These are phyloP conservation scores for Neocrepidodera transversa DNA, from an alignment of 2,888 invertebrate genomes.

Conservation along the genomic window DNA sequence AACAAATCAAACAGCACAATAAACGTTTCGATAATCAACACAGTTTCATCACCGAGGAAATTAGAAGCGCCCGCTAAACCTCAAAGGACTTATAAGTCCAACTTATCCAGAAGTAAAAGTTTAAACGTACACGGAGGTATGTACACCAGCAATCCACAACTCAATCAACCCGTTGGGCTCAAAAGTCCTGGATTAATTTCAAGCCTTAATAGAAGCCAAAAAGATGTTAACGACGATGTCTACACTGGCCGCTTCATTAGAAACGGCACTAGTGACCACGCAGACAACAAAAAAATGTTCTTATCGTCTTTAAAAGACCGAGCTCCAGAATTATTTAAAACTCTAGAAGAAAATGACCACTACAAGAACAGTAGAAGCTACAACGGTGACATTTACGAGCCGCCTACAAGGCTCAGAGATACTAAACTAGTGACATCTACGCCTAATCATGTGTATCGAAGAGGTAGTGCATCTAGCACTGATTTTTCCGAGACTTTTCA, in stretches of 20 bases:
- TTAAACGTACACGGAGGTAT: slow-evolving; percentile 79
- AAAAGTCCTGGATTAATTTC: slow-evolving; percentile 89
- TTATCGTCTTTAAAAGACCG: slow-evolving; percentile 73
- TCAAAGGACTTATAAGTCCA: slow-evolving; percentile 77
- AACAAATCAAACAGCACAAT: slow-evolving; percentile 69
- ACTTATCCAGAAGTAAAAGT: slow-evolving; percentile 80
- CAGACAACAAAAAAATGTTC: slow-evolving; percentile 66
- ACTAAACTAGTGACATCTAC: slow-evolving; percentile 51
- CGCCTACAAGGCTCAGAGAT: slow-evolving; percentile 58
- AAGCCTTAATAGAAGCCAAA: slow-evolving; percentile 83
- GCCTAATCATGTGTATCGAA: slow-evolving; percentile 61
- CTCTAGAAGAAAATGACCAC: slow-evolving; percentile 67
- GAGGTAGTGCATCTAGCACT: slow-evolving; percentile 73
- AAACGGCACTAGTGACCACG: slow-evolving; percentile 62
- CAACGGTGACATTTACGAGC: slow-evolving; percentile 59
- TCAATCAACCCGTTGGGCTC: slow-evolving; percentile 75
- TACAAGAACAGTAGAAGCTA: slow-evolving; percentile 52
- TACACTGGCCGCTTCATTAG: slow-evolving; percentile 67
- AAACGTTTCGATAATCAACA: slow-evolving; percentile 71
- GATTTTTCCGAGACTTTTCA: slow-evolving; percentile 77
- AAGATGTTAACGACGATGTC: slow-evolving; percentile 70
- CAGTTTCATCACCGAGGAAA: slow-evolving; percentile 55
- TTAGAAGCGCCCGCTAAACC: slow-evolving; percentile 76
- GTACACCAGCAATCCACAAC: slow-evolving; percentile 81
- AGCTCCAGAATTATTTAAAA: slow-evolving; percentile 76